These are phyloP conservation scores for Eulemur albifrons DNA, from an alignment of 2,797 vertebrate genomes.

Conservation along the genomic window DNA sequence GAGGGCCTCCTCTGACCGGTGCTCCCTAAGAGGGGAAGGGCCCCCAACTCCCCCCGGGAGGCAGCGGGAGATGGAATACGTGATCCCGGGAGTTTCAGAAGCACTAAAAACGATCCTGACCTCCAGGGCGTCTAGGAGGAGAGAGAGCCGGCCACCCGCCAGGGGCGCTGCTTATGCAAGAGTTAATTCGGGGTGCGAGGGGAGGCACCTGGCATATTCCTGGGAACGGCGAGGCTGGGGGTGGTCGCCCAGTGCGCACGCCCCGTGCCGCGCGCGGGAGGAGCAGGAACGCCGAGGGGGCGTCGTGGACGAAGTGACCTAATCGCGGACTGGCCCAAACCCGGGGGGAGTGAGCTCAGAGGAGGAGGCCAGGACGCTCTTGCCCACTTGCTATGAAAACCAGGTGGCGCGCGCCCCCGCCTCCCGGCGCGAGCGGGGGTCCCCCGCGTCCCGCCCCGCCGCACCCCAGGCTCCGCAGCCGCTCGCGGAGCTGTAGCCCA, in stretches of 20 bases:
- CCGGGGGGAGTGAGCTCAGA: neutral
- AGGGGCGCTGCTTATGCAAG: neutral
- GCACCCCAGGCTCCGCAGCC: neutral
- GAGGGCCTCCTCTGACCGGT: neutral
- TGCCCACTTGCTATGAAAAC: neutral
- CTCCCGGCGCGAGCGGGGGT: neutral
- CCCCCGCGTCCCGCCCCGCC: neutral
- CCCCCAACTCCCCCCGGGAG: neutral
- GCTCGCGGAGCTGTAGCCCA: neutral
- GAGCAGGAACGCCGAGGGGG: no score
- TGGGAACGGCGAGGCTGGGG: neutral
- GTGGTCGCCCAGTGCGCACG: neutral
- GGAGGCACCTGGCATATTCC: neutral
- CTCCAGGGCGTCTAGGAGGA: neutral
- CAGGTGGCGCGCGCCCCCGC: neutral
- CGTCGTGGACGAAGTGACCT: neutral
- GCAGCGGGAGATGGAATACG: neutral
- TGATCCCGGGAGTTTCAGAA: neutral
- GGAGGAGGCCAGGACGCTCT: neutral
- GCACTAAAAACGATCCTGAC: neutral
- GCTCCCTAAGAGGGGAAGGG: accelerated
- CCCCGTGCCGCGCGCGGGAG: accelerated
- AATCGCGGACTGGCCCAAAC: neutral
- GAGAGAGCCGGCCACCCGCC: neutral
- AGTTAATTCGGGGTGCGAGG: neutral